A percentile compares a stretch with the other conserved stretches of the same genome.
phyloP scores from a whole-genome alignment of 2,888 invertebrate genomes.

The Sisyra terminalis region DNA sequence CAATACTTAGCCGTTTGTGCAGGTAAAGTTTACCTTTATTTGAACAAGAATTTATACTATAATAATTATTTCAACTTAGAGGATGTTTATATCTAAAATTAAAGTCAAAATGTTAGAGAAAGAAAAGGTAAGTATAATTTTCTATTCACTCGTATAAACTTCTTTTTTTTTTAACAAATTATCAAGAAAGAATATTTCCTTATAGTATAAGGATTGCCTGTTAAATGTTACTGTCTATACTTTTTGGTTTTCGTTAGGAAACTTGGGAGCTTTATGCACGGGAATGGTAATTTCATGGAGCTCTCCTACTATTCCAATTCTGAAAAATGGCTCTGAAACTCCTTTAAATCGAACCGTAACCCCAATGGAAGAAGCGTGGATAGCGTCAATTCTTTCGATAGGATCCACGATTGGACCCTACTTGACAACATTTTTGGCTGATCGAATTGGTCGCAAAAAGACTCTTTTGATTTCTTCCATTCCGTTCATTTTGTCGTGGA shows the following conservation, averaged over 20 bases:
- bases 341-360: constrained; percentile 22
- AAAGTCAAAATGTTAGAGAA: too few species aligned
- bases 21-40: too few species aligned
- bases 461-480: constrained; percentile 43
- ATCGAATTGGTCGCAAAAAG: constrained; percentile 50
- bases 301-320: constrained; percentile 56
- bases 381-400: constrained; percentile 57
- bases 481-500: constrained; percentile 46
- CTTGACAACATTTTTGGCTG: constrained; percentile 55
- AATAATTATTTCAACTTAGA: too few species aligned
- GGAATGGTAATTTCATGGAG: constrained; percentile 72
- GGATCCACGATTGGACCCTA: constrained; percentile 63
- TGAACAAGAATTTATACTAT: too few species aligned
- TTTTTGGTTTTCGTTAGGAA: constrained; percentile 33
- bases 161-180: too few species aligned
- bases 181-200: too few species aligned
- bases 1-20: too few species aligned
- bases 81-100: too few species aligned
- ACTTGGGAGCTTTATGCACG: constrained; percentile 53
- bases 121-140: too few species aligned
- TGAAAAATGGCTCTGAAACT: constrained; percentile 21
- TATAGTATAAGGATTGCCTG: too few species aligned
- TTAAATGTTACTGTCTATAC: too few species aligned
- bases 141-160: too few species aligned
- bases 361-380: constrained; percentile 38